Percentiles rank a stretch among this genome's conserved stretches.
Evolutionary conservation across 2,888 invertebrate genomes (phyloP).

Genomic region (Chirona hameri): DNA sequence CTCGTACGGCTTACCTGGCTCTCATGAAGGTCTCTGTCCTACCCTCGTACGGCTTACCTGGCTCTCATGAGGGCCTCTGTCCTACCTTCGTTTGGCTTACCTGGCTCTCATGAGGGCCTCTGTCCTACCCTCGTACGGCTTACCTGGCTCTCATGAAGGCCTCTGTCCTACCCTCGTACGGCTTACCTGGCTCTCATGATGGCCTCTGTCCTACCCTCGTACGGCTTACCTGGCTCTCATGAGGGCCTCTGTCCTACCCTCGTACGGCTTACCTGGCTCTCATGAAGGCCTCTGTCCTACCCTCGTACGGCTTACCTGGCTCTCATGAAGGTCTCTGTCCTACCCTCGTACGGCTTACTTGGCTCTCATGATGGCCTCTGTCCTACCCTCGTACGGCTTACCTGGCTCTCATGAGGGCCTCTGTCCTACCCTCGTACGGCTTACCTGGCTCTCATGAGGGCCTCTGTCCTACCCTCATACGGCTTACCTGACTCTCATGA

Average conservation of each 20-base stretch:
- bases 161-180: too few relatives aligned
- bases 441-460: slow-evolving; percentile 54
- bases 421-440: slow-evolving; percentile 42
- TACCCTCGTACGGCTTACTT: slow-evolving; percentile 43
- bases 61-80: slow-evolving; percentile 61
- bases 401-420: too few relatives aligned
- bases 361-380: slow-evolving; percentile 64
- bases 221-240: too few relatives aligned
- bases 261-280: slow-evolving; percentile 48
- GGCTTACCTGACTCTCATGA: too few relatives aligned
- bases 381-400: slow-evolving; percentile 92
- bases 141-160: too few relatives aligned
- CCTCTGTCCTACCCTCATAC: slow-evolving; percentile 88
- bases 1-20: too few relatives aligned
- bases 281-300: slow-evolving; percentile 76
- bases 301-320: too few relatives aligned
- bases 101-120: slow-evolving; percentile 62
- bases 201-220: slow-evolving; percentile 88
- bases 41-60: slow-evolving; percentile 43
- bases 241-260: too few relatives aligned
- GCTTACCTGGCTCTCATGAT: slow-evolving; percentile 54
- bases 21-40: too few relatives aligned
- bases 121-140: slow-evolving; percentile 90
- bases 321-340: too few relatives aligned
- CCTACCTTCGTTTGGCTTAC: slow-evolving; percentile 42